A percentile compares a stretch with the other conserved stretches of the same genome.
Evolutionary conservation across 2,888 invertebrate species (phyloP).

Genomic region (Phyllotreta cruciferae): DNA sequence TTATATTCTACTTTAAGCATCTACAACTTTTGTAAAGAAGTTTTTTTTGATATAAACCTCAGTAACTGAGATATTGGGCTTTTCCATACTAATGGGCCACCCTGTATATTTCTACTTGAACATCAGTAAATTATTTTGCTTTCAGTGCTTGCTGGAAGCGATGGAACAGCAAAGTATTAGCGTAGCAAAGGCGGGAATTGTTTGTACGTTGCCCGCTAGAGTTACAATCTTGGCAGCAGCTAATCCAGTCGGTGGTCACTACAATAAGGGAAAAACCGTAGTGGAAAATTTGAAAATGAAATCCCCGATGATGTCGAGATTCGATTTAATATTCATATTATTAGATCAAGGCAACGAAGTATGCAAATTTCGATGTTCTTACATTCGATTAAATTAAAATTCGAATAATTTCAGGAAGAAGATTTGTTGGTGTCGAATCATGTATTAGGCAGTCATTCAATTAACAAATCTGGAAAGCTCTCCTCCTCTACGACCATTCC

Average conservation of each 20-base stretch:
- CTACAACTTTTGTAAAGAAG: too few species aligned
- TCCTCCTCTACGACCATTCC: conserved; percentile 4
- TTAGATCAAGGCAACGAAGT: conserved; percentile 87
- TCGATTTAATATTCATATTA: conserved; percentile 91
- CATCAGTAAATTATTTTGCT: conserved; percentile 1
- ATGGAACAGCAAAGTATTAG: conserved; percentile 95
- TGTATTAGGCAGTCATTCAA: conserved; percentile 78
- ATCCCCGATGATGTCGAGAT: conserved; percentile 85
- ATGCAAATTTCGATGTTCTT: conserved; percentile 18
- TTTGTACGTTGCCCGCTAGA: conserved; percentile 81
- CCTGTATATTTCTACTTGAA: too few species aligned
- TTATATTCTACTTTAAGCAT: too few species aligned
- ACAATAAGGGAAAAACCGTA: conserved; percentile 86
- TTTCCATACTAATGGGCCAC: too few species aligned
- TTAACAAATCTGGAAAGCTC: conserved; percentile 45
- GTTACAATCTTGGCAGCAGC: conserved; percentile 91
- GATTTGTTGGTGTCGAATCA: conserved; percentile 82
- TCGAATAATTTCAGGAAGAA: conserved; percentile 65
- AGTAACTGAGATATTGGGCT: too few species aligned
- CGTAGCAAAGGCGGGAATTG: conserved; percentile 88
- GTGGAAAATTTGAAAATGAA: conserved; percentile 89
- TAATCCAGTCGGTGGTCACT: conserved; percentile 89
- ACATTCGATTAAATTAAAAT: not conserved
- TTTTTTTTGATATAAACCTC: too few species aligned
- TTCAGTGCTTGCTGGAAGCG: conserved; percentile 82